Base-by-base conservation (phyloP, 2,888 invertebrate species). In the Lasioglossum leucozonium region DNA sequence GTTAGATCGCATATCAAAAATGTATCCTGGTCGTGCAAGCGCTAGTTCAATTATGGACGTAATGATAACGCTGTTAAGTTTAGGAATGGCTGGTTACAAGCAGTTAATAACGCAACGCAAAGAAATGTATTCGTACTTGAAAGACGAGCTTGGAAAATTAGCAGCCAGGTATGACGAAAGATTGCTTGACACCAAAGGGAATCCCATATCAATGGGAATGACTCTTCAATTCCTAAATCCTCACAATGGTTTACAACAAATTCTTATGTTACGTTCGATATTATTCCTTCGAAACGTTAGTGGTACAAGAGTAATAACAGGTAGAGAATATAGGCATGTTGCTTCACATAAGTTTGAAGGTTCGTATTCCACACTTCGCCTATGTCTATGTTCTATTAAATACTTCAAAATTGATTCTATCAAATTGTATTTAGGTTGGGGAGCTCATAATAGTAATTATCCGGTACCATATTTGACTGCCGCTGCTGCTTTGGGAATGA, bases 21-120 rank as follows among this genome's bases (percentile, higher is more conserved):
- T 96, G 90, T 98, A 98, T 95, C 84, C 94, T 95, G 97, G 98
- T 51, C 95, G 98, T 85, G 98, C 97, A 5, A 97, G 97, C 42
- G 96, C 96, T 13, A 96, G 97, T 78, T 97, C 97, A 79, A 96
- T 96, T 0, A 95, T 97, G 88, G 98, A 98, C 94, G 96, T 97
- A 11, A 96, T 98, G 92, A 97, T 98, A 93, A 98, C 98, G 0
- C 94, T 98, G 22, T 94, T 98, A 65, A 96, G 96, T 18, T 95
- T 98, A 86, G 98, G 98, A 4, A 95, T 96, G 89, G 95, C 95
- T 73, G 97, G 97, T 2, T 97, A 97, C 92, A 95, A 96, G 90
- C 95, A 96, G 73, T 93, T 97, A 37, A 95, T 97, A n/a, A 94
- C 95, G 40, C 95, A 96, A 85, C 95, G 97, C 47, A 96, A 96